Conservation (phyloP, 2,113 vertebrate genomes). For the Stigmatopora argus region DNA sequence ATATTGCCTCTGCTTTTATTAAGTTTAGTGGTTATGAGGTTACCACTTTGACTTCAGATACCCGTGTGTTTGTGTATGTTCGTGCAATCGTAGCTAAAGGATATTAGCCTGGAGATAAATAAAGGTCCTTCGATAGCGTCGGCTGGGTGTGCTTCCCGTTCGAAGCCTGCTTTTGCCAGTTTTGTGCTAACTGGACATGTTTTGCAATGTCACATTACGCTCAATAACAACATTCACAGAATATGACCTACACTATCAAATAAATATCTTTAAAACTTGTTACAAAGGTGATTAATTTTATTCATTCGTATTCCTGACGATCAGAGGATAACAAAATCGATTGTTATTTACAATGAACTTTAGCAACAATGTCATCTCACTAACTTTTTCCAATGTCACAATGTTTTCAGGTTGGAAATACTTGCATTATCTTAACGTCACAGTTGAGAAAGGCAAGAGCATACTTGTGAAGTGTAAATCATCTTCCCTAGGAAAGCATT, state of each 20-base stretch:
- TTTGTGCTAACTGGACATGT: not conserved
- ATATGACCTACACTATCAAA: not conserved
- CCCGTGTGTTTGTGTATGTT: constrained; percentile 15
- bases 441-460: not conserved
- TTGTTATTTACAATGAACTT: not conserved
- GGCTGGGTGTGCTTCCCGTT: constrained; percentile 3
- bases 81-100: constrained; percentile 10
- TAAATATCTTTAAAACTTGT: not conserved
- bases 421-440: not conserved
- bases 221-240: not conserved
- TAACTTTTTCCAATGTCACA: too few species aligned
- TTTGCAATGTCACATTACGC: not conserved
- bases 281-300: not conserved
- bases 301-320: too few species aligned
- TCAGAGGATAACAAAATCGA: not conserved
- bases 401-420: not conserved
- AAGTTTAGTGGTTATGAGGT: constrained; percentile 61
- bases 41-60: constrained; percentile 33
- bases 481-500: not conserved
- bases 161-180: not conserved
- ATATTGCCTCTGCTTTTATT: constrained; percentile 61
- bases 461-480: not conserved
- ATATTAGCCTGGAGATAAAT: constrained; percentile 45
- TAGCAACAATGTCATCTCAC: not conserved
- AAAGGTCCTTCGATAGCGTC: constrained; percentile 37